phyloP scores from a whole-genome alignment of 2,797 vertebrate species.

The Phrynocephalus forsythii region DNA sequence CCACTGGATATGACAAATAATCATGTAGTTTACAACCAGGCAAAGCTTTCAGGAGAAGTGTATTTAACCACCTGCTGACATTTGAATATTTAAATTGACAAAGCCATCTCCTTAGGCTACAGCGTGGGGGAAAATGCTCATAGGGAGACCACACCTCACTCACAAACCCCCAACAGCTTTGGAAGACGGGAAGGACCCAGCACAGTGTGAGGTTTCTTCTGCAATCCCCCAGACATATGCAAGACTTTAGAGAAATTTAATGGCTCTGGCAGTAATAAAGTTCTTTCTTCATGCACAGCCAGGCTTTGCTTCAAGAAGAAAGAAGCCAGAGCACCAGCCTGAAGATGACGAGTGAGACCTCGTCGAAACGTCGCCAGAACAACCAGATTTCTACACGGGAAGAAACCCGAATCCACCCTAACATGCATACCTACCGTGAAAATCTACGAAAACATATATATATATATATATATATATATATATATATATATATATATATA shows the following conservation, averaged over 20 bases:
- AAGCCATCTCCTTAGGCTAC: conserved; percentile 8
- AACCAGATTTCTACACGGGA: no score
- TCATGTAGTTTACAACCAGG: conserved; percentile 30
- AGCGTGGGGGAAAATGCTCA: neutral
- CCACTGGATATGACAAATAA: neutral
- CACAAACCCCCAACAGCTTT: conserved; percentile 10
- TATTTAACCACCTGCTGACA: conserved; percentile 29
- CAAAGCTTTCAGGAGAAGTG: neutral
- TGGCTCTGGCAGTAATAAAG: conserved; percentile 21
- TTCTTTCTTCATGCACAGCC: conserved; percentile 5
- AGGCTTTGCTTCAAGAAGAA: no score
- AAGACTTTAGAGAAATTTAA: conserved; percentile 33
- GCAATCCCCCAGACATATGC: conserved; percentile 7
- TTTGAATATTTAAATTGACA: conserved; percentile 31
- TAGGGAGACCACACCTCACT: neutral
- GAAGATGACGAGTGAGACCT: no score
- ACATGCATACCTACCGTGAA: no score
- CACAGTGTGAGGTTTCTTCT: conserved; percentile 1
- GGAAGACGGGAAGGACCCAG: conserved; percentile 1
- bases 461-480: no score
- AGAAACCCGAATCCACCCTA: no score
- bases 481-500: no score
- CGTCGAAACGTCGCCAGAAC: no score
- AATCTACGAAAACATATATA: no score
- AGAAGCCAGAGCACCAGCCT: no score